Base-by-base conservation (phyloP, 2,797 vertebrate species). In the Spinus olivaceus region DNA sequence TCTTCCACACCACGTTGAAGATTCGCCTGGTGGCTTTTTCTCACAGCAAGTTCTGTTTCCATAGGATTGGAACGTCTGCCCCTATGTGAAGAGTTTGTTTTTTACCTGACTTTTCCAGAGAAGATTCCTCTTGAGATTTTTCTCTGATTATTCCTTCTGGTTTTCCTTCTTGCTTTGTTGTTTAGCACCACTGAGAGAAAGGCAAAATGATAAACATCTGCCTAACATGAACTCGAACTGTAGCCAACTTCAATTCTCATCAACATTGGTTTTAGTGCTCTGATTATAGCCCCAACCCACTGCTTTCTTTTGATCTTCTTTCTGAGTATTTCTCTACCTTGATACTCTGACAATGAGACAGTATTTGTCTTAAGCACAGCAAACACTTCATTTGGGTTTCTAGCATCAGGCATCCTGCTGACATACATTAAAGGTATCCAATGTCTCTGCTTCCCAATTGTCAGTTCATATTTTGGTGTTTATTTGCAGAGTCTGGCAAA, bases 271-370 rank as follows among this genome's bases (percentile, higher is more conserved):
- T 95, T 96, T 91, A 94, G 84, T 94, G 69, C 88, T 87, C 69
- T 88, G 81, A 91, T 94, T 96, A 89, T 69, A 87, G 72, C 65
- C 69, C 24, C 1, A 86, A 59, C 69, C 50, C 79, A 35, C 56
- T 72, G 63, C 81, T 91, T 76, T 70, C 84, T 87, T 97, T 95
- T 96, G 87, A 96, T 96, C 94, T 94, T 82, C 81, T 86, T 84
- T 37, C 66, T 84, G 87, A 76, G 44, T 69, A 88, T 92, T 90
- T 32, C 77, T 90, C 87, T 92, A 91, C 86, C 89, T 95, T 81
- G 82, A 81, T 93, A 76, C 44, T 76, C 32, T 42, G 73, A 88
- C 37, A 81, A 79, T 88, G 89, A 91, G 82, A 66, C 63, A 60
- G 21, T n/a, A 88, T 92, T 91, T 94, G 66, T 96, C 94, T 86